phyloP scores from a whole-genome alignment of 2,113 vertebrate genomes.

The Chionodraco myersi region DNA sequence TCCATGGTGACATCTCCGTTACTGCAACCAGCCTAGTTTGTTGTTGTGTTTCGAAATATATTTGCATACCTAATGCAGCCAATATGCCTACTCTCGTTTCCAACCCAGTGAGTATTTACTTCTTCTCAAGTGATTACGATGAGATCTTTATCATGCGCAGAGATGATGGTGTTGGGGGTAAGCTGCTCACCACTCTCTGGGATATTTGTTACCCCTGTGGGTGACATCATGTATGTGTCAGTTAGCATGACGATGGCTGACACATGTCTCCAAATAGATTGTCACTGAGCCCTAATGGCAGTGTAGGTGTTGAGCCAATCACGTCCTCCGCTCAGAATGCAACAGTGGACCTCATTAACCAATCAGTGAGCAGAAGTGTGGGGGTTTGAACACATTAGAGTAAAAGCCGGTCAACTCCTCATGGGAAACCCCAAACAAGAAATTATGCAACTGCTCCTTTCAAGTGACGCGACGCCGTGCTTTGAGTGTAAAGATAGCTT shows the following conservation, averaged over 20 bases:
- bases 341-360: conserved; percentile 72
- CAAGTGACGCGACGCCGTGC: conserved; percentile 16
- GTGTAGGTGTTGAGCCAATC: conserved; percentile 71
- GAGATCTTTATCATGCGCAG: conserved; percentile 42
- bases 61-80: conserved; percentile 49
- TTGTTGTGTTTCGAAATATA: conserved; percentile 34
- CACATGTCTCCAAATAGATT: conserved; percentile 59
- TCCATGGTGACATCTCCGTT: conserved; percentile 38
- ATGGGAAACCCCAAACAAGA: conserved; percentile 68
- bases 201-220: conserved; percentile 53
- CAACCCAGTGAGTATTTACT: conserved; percentile 42
- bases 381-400: conserved; percentile 61
- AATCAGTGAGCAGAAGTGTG: conserved; percentile 74
- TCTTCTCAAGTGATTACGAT: conserved; percentile 42
- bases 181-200: conserved; percentile 39
- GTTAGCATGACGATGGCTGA: conserved; percentile 56
- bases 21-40: conserved; percentile 15
- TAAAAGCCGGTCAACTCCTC: conserved; percentile 35
- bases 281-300: conserved; percentile 54
- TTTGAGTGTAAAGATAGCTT: conserved; percentile 16
- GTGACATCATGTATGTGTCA: conserved; percentile 60
- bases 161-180: conserved; percentile 47
- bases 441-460: conserved; percentile 62
- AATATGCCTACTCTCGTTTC: conserved; percentile 44
- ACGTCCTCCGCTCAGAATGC: conserved; percentile 49